Evolutionary conservation across 2,888 invertebrate species (phyloP), one percentile per base, ranked within the genome.

Genomic region (Atrina japonica): DNA sequence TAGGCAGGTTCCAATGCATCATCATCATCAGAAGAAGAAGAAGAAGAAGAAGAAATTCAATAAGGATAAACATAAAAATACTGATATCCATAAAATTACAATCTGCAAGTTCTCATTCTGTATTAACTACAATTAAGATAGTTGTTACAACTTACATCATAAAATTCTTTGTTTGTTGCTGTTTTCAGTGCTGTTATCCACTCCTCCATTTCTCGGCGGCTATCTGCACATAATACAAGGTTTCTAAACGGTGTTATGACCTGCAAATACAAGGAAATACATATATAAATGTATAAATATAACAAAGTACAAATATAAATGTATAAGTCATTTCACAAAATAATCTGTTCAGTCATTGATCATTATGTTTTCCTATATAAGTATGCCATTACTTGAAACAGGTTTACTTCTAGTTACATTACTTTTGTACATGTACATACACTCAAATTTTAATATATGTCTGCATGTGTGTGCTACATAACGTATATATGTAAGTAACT

Each of bases 191-290:
- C 95, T 63, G 94, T 93, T 76, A 97, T 93, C 97, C 97, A 97
- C 87, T 96, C 94, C 92, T 97, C 97, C 97, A 97, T 97, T 89
- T 96, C 96, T 89, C 93, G 92, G 83, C 95, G 93, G 60, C 93
- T 94, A 86, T 96, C 96, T 6, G 91, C 88, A 72, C 86, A 88
- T 66, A 90, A 75, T 30, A 90, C 86, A 49, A 90, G 81, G 70
- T 88, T 89, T 49, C 88, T 82, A 69, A 84, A 88, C 49, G 90
- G 88, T 25, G 90, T 89, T 56, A 90, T 90, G 61, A 90, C 87
- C 90, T 90, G 81, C 5, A 86, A 83, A 35, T 7, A 52, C 14
- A 65, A n/a, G 40, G 35, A 11, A 11, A 40, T 1, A 53, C 27
- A 30, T 9, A 14, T 9, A 14, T 25, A 14, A 53, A 3, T 49